Conservation (phyloP, 2,888 invertebrate species). For the Tetheella fluctuosa region DNA sequence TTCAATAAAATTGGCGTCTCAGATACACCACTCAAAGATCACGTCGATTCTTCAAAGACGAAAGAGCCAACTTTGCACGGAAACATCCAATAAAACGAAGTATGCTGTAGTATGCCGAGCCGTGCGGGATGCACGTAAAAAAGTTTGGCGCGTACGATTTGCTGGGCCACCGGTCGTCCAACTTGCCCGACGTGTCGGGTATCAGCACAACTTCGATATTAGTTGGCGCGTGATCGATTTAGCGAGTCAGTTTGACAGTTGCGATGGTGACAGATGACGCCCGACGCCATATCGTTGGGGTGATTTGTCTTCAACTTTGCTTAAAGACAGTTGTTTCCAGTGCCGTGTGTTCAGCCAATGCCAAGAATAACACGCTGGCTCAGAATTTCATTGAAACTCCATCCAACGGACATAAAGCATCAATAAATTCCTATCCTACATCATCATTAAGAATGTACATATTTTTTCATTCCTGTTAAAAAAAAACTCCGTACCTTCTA, state of each 20-base stretch:
- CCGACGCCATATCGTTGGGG: conserved; percentile 70
- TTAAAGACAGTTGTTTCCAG: conserved; percentile 53
- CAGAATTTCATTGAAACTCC: conserved; percentile 4
- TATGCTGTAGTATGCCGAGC: conserved; percentile 45
- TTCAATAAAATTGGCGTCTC: conserved; percentile 35
- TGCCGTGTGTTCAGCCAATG: conserved; percentile 18
- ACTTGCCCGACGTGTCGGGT: conserved; percentile 45
- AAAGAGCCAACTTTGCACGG: conserved; percentile 66
- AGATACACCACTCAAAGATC: conserved; percentile 59
- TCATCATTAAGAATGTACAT: no score
- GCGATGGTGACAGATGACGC: conserved; percentile 80
- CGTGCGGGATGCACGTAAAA: conserved; percentile 62
- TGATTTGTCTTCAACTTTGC: conserved; percentile 77
- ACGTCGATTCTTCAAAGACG: conserved; percentile 57
- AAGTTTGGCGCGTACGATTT: conserved; percentile 53
- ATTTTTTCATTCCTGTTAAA: not conserved
- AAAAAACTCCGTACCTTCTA: not conserved
- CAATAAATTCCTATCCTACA: no score
- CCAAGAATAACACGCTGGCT: conserved; percentile 24
- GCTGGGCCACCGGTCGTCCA: conserved; percentile 33
- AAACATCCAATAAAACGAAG: conserved; percentile 77
- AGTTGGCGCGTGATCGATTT: conserved; percentile 81
- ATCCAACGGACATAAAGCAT: not conserved
- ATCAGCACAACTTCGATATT: conserved; percentile 76
- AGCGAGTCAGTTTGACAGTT: conserved; percentile 79